Conservation (phyloP, 2,888 invertebrate species). For the Leucoma salicis region DNA sequence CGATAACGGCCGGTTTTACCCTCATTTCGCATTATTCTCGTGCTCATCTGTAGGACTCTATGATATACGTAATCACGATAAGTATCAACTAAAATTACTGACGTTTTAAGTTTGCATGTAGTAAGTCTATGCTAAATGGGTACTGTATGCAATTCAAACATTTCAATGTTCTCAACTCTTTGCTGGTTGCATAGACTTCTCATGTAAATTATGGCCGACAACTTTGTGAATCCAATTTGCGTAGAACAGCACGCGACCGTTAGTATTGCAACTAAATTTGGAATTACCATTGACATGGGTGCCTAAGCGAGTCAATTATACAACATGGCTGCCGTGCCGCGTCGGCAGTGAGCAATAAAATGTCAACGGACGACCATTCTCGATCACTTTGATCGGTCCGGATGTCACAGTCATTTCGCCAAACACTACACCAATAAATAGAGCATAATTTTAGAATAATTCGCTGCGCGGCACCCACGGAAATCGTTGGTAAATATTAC, state of each 20-base stretch:
- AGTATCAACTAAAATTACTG: too few relatives aligned
- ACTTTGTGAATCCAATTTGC: slow-evolving; percentile 30
- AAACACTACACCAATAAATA: slow-evolving; percentile 58
- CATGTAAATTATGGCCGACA: slow-evolving; percentile 26
- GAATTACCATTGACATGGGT: slow-evolving; percentile 36
- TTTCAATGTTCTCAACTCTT: slow-evolving; percentile 18
- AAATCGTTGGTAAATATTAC: slow-evolving; percentile 17
- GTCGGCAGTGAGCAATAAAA: slow-evolving; percentile 49
- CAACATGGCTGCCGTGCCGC: slow-evolving; percentile 22
- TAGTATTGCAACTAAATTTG: slow-evolving; percentile 34
- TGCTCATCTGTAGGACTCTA: too few relatives aligned
- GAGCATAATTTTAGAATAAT: slow-evolving; percentile 69
- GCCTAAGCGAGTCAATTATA: slow-evolving; percentile 39
- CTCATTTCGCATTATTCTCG: too few relatives aligned
- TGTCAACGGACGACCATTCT: slow-evolving; percentile 49
- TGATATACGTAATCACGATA: too few relatives aligned
- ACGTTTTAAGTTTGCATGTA: too few relatives aligned
- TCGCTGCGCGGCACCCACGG: slow-evolving; percentile 48
- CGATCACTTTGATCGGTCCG: slow-evolving; percentile 75
- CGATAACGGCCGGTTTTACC: too few relatives aligned
- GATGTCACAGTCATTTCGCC: slow-evolving; percentile 67
- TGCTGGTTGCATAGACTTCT: slow-evolving; percentile 20
- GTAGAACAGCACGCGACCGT: slow-evolving; percentile 26
- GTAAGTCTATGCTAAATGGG: too few relatives aligned
- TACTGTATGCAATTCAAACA: too few relatives aligned